Base-by-base conservation (phyloP, 2,888 invertebrate species). In the Rotaria sp. region DNA sequence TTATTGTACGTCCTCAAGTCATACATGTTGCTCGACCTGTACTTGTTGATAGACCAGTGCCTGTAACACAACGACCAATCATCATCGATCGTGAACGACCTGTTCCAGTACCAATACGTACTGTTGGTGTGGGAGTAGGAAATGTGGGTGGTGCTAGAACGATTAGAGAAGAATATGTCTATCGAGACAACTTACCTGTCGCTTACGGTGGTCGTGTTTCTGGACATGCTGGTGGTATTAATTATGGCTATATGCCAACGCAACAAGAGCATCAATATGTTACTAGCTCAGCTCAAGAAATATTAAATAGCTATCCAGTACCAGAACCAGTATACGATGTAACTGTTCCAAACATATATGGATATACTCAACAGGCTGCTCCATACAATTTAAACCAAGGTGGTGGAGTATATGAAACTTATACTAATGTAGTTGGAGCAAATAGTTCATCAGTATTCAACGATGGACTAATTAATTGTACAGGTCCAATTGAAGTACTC, bases 1-100 rank as follows among this genome's bases (percentile, higher is more conserved):
- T 86, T 13, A 86, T 87, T 45, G 87, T 87, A 38, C 52, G 87
- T 45, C 87, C 87, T 41, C 87, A 87, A 84, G 84, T 87, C 35
- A 84, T 87, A 50, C 85, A 86, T n/a, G 87, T 85, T n/a, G 87
- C 87, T 45, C 84, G 85, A 45, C 87, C 87, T 18, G 87, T 86
- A 26, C 84, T 86, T 30, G 86, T 87, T 35, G 85, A 87, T 75
- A 52, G 85, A 24, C 87, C 87, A n/a, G 85, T 87, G 24, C 87
- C 87, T 1, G 84, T 86, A 18, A 84, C 84, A 57, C 87, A 87
- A 52, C 57, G 85, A 80, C 87, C 87, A 57, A 86, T 87, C 35
- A 85, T 87, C 15, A 87, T 87, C 21, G 85, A 85, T 52, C 84
- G 85, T 26, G 85, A 87, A 67, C 84, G 84, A 55, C 87, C 84